Evolutionary conservation across 2,113 vertebrate genomes (phyloP), one percentile per base, ranked within the genome.

Genomic region (Fregata magnificens): DNA sequence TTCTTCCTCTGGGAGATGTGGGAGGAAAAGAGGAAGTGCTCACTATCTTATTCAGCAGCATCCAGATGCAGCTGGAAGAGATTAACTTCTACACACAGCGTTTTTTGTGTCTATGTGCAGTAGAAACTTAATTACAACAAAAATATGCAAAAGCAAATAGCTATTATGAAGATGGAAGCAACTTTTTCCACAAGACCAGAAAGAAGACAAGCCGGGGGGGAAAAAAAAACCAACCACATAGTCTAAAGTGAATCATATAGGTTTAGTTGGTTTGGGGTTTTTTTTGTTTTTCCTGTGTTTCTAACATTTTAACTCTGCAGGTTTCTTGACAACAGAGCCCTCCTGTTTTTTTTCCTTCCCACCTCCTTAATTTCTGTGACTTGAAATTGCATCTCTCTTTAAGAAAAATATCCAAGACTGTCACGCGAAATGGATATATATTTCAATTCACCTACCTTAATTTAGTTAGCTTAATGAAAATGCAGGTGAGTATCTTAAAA

Each of bases 61-160:
- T 95, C 80, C 78, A 90, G 67, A 94, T 80, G 74, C 95, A 95
- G 91, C 94, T 97, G 94, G 78, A 96, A 95, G 66, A 95, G 86
- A 93, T 96, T 97, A 85, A 90, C 89, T 89, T 97, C 78, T 87
- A 73, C 32, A 87, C 66, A 36, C 89, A 85, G 89, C 86, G 69
- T 42, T 93, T 95, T 96, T 95, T 89, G 52, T 67, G 63, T 82
- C 72, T 94, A 5, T 88, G 56, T 95, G 73, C 81, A 80, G 78
- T 72, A 91, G 81, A 91, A 95, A 91, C 81, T 94, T 94, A 97
- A 97, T 97, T 97, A 82, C 56, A 86, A 61, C 61, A 94, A 69
- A 94, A 93, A 95, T 80, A 91, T 70, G 84, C 89, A 82, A 89
- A 93, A 94, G 62, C 86, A 94, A 90, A 93, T 73, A 89, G 66